Evolutionary conservation across 2,888 invertebrate genomes (phyloP), one percentile per base, ranked within the genome.

Genomic region (Tricholauxania praeusta): DNA sequence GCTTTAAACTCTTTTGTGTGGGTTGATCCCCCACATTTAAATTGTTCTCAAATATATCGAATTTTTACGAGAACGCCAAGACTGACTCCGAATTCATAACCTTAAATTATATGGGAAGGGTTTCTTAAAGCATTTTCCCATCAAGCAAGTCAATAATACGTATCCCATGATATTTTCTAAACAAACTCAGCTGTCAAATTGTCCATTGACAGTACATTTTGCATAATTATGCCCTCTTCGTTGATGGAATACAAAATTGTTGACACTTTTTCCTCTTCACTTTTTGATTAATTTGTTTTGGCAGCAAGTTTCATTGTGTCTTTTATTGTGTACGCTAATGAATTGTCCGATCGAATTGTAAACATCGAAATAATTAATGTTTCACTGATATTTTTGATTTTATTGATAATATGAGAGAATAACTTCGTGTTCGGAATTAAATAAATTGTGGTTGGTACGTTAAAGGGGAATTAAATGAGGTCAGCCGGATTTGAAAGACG

Each of bases 381-480:
- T 59, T 28, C 39, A 12, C 17, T 70, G 63, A 52, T 47, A 71
- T 76, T 74, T 76, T 64, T 67, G 70, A 72, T 80, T 82, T 84
- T 83, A 83, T 83, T 80, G 81, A 81, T 82, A 80, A 82, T 82
- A 39, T 39, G 39, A 10, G 80, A 83, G 82, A 83, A 83, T 81
- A 82, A 80, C 83, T 83, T 82, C 82, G 83, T 80, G 81, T 79
- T 82, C 80, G 62, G 66, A 70, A 64, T 52, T 72, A 73, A 59
- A 74, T 74, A 70, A 7, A 10, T 39, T 1, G 6, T 39, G 39
- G 39, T 2, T 39, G 2, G 10, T 39, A 39, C 10, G 39, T 39
- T 5, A 10, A 39, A 39, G 10, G 39, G 10, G 10, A 39, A 39
- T 39, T 39, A 39, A 39, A 39, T 39, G 8, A n/a, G 39, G 39